Evolutionary conservation across 1,140 invertebrate genomes (phyloP).

Genomic region (Eufriesea mexicana): DNA sequence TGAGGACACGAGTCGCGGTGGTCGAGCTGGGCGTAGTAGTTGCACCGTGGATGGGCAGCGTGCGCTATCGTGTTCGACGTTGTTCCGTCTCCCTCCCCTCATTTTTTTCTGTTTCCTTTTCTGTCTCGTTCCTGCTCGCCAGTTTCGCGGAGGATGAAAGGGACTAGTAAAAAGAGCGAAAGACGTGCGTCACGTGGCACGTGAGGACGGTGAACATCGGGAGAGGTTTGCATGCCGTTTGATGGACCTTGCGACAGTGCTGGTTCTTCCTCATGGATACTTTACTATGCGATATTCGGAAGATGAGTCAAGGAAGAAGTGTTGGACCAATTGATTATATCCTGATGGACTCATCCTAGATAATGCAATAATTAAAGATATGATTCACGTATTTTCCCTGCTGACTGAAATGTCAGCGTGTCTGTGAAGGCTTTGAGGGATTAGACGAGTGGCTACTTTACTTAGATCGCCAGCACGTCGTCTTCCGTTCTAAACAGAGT

Average conservation of each 20-base stretch:
- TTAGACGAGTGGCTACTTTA: too few relatives aligned
- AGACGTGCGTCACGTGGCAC: slow-evolving; percentile 27
- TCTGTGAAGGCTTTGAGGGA: too few relatives aligned
- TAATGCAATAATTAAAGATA: too few relatives aligned
- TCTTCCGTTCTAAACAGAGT: too few relatives aligned
- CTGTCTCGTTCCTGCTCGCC: not conserved
- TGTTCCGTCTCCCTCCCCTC: not conserved
- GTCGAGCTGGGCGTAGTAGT: slow-evolving; percentile 39
- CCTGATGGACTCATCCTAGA: too few relatives aligned
- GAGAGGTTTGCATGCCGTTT: slow-evolving; percentile 4
- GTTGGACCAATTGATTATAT: too few relatives aligned
- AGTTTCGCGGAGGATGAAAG: not conserved
- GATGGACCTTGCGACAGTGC: not conserved
- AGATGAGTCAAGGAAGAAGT: too few relatives aligned
- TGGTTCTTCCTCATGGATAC: not conserved
- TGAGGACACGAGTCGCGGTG: slow-evolving; percentile 13
- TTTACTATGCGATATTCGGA: too few relatives aligned
- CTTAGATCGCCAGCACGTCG: too few relatives aligned
- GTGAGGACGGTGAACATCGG: not conserved
- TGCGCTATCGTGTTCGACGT: slow-evolving; percentile 3
- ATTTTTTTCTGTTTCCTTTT: not conserved
- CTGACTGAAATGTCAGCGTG: too few relatives aligned
- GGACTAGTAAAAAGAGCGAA: not conserved
- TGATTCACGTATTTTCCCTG: too few relatives aligned
- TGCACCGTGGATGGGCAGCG: slow-evolving; percentile 39